phyloP scores from a whole-genome alignment of 2,113 vertebrate species.

The Macquaria australasica region DNA sequence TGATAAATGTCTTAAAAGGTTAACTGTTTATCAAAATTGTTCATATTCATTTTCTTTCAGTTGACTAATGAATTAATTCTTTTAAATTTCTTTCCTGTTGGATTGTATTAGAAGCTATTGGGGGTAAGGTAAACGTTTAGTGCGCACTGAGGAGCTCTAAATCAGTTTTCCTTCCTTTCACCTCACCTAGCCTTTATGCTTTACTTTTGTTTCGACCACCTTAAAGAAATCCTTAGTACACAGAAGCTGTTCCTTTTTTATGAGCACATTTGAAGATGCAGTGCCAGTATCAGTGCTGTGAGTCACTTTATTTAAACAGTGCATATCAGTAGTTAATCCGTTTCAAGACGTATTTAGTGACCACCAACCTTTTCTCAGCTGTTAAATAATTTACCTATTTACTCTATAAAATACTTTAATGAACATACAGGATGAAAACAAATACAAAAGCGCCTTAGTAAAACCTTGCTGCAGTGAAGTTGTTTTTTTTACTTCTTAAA shows the following conservation, averaged over 20 bases:
- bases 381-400: conserved; percentile 38
- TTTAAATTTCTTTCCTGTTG: background rate
- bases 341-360: conserved; percentile 7
- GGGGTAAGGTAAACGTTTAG: background rate
- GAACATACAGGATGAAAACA: background rate
- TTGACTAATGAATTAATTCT: background rate
- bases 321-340: background rate
- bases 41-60: background rate
- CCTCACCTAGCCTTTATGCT: background rate
- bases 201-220: background rate
- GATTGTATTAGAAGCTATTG: background rate
- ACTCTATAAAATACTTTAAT: conserved; percentile 47
- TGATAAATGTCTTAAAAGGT: background rate
- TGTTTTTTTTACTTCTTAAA: conserved; percentile 19
- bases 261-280: conserved; percentile 21
- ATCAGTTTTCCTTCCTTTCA: background rate
- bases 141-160: background rate
- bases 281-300: background rate
- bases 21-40: background rate
- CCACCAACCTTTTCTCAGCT: conserved; percentile 23
- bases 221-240: background rate
- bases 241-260: conserved; percentile 6
- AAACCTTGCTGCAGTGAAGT: conserved; percentile 22
- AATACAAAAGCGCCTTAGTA: background rate
- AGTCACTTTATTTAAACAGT: conserved; percentile 16